Evolutionary conservation across 2,113 vertebrate genomes (phyloP).

Genomic region (Pica pica): DNA sequence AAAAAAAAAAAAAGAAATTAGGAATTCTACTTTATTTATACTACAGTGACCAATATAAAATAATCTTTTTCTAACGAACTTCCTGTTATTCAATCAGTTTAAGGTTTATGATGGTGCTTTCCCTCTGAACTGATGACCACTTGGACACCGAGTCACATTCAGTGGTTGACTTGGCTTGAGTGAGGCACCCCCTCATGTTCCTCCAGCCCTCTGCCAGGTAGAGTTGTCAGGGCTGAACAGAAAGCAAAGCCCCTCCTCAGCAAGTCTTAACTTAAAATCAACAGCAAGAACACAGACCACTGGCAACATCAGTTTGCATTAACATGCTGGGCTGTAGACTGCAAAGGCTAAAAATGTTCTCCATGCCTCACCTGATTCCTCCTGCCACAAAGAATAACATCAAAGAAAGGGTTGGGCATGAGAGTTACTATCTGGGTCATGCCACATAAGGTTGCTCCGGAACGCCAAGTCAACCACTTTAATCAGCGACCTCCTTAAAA

Average conservation of each 20-base stretch:
- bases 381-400: background rate
- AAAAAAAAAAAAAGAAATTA: background rate
- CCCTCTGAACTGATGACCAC: background rate
- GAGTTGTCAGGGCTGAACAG: background rate
- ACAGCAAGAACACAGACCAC: background rate
- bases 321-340: background rate
- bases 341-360: background rate
- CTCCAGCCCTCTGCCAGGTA: background rate
- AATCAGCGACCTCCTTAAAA: background rate
- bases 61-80: background rate
- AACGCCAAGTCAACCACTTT: background rate
- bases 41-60: background rate
- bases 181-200: accelerated
- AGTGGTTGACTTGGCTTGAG: background rate
- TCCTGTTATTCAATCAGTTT: background rate
- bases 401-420: background rate
- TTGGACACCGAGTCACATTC: background rate
- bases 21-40: background rate
- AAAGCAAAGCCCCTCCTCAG: background rate
- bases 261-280: background rate
- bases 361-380: background rate
- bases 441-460: background rate
- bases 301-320: background rate
- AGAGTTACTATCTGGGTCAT: background rate
- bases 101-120: background rate